These are phyloP conservation scores for Squalus acanthias DNA, from an alignment of 2,797 vertebrate species.

Conservation along the genomic window DNA sequence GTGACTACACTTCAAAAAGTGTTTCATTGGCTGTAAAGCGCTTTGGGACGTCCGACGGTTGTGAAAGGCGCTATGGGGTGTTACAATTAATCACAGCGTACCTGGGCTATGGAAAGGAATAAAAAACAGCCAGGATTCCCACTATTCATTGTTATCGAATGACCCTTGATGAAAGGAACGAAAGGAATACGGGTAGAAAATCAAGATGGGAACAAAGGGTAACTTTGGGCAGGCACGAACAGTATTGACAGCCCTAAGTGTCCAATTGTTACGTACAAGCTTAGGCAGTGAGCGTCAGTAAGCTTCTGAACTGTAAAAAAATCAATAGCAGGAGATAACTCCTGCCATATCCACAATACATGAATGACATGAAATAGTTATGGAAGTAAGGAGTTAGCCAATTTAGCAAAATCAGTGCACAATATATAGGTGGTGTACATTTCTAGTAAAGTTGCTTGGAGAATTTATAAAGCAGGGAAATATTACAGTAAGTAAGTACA, in stretches of 20 bases:
- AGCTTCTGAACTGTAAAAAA: background rate
- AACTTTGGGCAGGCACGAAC: background rate
- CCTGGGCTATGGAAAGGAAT: background rate
- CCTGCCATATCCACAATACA: background rate
- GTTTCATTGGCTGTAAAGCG: too few relatives aligned
- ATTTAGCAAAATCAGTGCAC: background rate
- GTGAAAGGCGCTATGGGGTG: too few relatives aligned
- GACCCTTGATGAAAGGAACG: background rate
- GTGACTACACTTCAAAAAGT: too few relatives aligned
- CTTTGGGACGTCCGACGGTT: too few relatives aligned
- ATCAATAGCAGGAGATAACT: background rate
- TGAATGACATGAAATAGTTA: background rate
- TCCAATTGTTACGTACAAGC: background rate
- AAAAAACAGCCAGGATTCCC: too few relatives aligned
- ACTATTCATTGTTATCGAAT: background rate
- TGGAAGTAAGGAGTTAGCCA: background rate
- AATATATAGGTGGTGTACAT: background rate
- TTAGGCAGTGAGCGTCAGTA: background rate
- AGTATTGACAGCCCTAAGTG: background rate
- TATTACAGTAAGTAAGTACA: background rate
- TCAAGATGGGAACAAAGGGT: background rate
- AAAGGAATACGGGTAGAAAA: background rate
- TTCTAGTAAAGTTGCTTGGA: too few relatives aligned
- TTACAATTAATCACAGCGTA: background rate
- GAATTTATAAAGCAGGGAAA: too few relatives aligned